A percentile compares a stretch with the other conserved stretches of the same genome.
Evolutionary conservation across 2,888 invertebrate genomes (phyloP).

Genomic region (Lepeophtheirus nordmannii): DNA sequence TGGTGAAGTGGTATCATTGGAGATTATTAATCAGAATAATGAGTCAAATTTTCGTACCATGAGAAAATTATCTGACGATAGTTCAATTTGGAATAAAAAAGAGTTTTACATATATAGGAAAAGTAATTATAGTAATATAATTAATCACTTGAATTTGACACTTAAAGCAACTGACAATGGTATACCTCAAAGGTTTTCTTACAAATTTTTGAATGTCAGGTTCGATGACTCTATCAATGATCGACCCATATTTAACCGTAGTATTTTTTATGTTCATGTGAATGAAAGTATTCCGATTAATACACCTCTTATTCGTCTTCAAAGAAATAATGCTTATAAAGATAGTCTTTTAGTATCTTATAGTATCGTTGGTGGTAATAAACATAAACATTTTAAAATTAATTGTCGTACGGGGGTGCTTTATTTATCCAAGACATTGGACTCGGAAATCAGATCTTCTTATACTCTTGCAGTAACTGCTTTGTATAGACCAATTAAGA

Average conservation of each 20-base stretch:
- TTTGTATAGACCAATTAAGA: slow-evolving; percentile 67
- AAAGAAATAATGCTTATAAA: slow-evolving; percentile 68
- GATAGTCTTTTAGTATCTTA: slow-evolving; percentile 67
- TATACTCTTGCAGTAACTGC: slow-evolving; percentile 79
- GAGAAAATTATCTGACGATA: slow-evolving; percentile 38
- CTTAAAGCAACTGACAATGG: slow-evolving; percentile 70
- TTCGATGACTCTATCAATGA: slow-evolving; percentile 68
- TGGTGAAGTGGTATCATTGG: slow-evolving; percentile 62
- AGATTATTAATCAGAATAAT: slow-evolving; percentile 75
- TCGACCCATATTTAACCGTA: slow-evolving; percentile 59
- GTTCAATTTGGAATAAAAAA: background rate
- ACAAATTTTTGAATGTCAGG: slow-evolving; percentile 62
- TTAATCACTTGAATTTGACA: slow-evolving; percentile 71
- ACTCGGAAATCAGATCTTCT: slow-evolving; percentile 65
- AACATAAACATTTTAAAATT: slow-evolving; percentile 68
- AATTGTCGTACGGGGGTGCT: slow-evolving; percentile 77
- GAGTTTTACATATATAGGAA: no score
- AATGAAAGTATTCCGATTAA: slow-evolving; percentile 75
- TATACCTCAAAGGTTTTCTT: slow-evolving; percentile 55
- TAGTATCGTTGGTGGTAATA: slow-evolving; percentile 79
- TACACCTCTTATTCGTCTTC: slow-evolving; percentile 70
- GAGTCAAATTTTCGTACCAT: slow-evolving; percentile 70
- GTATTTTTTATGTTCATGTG: slow-evolving; percentile 66
- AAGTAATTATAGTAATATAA: slow-evolving; percentile 45
- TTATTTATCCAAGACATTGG: slow-evolving; percentile 61